These are phyloP conservation scores for Anguilla megastoma DNA, from an alignment of 2,797 vertebrate genomes.

Conservation along the genomic window DNA sequence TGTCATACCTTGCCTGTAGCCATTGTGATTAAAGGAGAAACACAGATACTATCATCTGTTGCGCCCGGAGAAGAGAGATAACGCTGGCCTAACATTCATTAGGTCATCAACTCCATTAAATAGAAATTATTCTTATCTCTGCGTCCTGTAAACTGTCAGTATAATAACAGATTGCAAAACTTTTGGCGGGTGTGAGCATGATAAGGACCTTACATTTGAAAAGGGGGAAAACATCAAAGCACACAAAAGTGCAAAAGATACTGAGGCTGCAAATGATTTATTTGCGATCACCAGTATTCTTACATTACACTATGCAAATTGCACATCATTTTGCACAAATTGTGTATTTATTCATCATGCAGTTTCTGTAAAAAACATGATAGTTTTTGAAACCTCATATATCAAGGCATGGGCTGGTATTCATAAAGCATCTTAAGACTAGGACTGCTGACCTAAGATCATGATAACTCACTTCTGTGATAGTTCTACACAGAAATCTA, in stretches of 20 bases:
- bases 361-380: not conserved
- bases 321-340: not conserved
- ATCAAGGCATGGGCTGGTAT: not conserved
- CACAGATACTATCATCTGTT: slow-evolving; percentile 67
- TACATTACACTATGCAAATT: not conserved
- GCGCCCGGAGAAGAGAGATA: slow-evolving; percentile 62
- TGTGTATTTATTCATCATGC: not conserved
- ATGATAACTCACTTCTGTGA: not conserved
- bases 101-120: slow-evolving; percentile 73
- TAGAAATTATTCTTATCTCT: slow-evolving; percentile 60
- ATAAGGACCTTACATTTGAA: slow-evolving; percentile 23
- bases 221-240: not conserved
- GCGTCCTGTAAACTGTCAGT: slow-evolving; percentile 60
- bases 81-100: slow-evolving; percentile 61
- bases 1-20: slow-evolving; percentile 68
- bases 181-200: slow-evolving; percentile 43
- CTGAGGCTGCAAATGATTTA: not conserved
- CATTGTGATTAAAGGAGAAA: slow-evolving; percentile 71
- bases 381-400: not conserved
- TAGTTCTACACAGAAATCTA: not conserved
- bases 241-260: not conserved
- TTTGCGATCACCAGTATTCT: not conserved
- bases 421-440: not conserved
- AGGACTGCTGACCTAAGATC: not conserved
- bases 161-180: slow-evolving; percentile 54